phyloP scores from a whole-genome alignment of 2,888 invertebrate genomes.

The Nymphalis urticae region DNA sequence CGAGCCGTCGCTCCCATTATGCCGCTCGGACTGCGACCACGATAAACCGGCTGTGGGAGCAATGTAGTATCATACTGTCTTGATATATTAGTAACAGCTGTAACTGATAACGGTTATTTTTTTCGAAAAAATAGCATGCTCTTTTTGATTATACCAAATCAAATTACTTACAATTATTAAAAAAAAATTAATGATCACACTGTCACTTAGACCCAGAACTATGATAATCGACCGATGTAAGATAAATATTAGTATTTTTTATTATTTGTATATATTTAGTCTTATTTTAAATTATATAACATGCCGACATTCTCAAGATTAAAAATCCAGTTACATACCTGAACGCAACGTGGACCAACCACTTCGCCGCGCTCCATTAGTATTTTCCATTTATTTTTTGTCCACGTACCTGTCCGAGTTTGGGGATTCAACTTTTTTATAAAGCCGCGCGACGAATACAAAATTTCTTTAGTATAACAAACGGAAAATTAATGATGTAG shows the following conservation, averaged over 20 bases:
- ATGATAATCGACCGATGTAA: too few relatives aligned
- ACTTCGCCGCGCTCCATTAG: conserved; percentile 78
- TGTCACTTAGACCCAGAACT: too few relatives aligned
- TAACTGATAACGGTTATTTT: conserved; percentile 11
- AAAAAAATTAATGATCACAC: too few relatives aligned
- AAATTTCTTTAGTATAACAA: conserved; percentile 72
- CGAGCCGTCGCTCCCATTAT: conserved; percentile 80
- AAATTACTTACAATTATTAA: not conserved
- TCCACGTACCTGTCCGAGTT: conserved; percentile 80
- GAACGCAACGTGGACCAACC: conserved; percentile 60
- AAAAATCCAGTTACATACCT: conserved; percentile 56
- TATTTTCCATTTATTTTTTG: conserved; percentile 82
- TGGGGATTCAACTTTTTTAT: conserved; percentile 78
- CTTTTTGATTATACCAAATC: not conserved
- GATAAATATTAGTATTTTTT: too few relatives aligned
- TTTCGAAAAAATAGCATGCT: not conserved
- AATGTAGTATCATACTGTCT: conserved; percentile 53
- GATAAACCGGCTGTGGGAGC: conserved; percentile 70
- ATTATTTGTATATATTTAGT: not conserved
- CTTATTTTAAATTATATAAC: not conserved
- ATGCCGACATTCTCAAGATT: conserved; percentile 14
- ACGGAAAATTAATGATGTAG: conserved; percentile 75
- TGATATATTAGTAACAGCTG: conserved; percentile 31
- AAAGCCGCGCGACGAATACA: conserved; percentile 77
- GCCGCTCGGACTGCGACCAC: conserved; percentile 71